Evolutionary conservation across 2,113 vertebrate species (phyloP).

Genomic region (Litocranius walleri): DNA sequence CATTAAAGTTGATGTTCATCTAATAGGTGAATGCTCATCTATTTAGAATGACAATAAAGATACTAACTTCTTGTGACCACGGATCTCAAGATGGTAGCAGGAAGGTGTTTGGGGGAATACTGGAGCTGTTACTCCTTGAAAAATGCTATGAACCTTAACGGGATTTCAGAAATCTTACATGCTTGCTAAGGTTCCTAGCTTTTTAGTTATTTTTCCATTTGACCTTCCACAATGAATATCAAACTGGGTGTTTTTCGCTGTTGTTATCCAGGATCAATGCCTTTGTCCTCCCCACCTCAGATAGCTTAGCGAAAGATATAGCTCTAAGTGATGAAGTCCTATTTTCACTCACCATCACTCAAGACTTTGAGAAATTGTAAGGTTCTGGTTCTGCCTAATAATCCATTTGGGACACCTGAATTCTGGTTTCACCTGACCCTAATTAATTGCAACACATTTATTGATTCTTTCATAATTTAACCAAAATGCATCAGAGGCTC

Average conservation of each 20-base stretch:
- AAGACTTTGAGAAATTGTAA: background rate
- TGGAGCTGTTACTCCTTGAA: background rate
- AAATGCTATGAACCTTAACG: background rate
- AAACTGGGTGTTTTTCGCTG: background rate
- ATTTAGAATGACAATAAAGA: background rate
- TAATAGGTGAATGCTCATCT: background rate
- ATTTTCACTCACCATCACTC: background rate
- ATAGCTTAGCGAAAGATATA: background rate
- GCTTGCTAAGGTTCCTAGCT: background rate
- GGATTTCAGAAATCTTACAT: background rate
- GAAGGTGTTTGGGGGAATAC: background rate
- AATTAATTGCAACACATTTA: background rate
- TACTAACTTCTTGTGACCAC: background rate
- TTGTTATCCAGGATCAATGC: background rate
- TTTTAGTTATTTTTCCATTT: constrained; percentile 9
- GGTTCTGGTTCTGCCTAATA: background rate
- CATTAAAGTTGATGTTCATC: background rate
- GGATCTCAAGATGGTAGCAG: background rate
- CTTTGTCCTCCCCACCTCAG: background rate
- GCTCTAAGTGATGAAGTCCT: background rate
- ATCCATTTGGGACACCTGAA: background rate
- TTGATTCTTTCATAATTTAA: background rate
- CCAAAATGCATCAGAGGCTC: background rate
- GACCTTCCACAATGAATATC: background rate
- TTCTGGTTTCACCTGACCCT: background rate